Percentiles rank a stretch among this genome's conserved stretches.
Evolutionary conservation across 2,113 vertebrate genomes (phyloP).

Genomic region (Myrmecobius fasciatus): DNA sequence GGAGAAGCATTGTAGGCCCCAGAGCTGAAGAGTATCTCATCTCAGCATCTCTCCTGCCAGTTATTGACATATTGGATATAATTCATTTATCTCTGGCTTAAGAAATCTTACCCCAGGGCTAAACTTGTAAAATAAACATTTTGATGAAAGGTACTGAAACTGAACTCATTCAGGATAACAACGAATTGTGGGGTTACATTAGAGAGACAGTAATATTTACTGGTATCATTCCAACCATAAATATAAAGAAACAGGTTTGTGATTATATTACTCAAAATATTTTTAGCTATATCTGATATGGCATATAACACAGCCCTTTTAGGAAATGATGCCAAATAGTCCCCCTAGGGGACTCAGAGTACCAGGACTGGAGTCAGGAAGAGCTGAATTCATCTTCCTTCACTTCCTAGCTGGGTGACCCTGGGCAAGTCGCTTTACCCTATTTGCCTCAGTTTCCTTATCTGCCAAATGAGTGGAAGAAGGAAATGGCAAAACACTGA

Average conservation of each 20-base stretch:
- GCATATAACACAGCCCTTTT: not conserved
- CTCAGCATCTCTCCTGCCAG: not conserved
- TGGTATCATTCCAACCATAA: slow-evolving; percentile 48
- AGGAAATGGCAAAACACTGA: not conserved
- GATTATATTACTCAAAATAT: not conserved
- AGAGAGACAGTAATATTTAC: slow-evolving; percentile 35
- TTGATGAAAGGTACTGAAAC: slow-evolving; percentile 54
- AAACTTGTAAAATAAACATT: slow-evolving; percentile 58
- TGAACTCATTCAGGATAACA: slow-evolving; percentile 32
- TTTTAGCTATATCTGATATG: not conserved
- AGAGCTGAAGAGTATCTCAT: slow-evolving; percentile 15
- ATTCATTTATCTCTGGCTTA: slow-evolving; percentile 16
- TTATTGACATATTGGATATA: not conserved
- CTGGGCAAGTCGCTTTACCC: too few relatives aligned
- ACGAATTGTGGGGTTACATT: slow-evolving; percentile 52
- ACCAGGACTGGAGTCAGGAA: not conserved
- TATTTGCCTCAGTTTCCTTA: not conserved
- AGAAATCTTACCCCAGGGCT: slow-evolving; percentile 32
- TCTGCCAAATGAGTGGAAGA: not conserved
- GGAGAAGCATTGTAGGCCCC: not conserved
- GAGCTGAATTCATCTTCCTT: not conserved
- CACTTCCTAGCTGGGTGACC: not conserved
- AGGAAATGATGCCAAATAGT: slow-evolving; percentile 32
- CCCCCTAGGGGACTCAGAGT: not conserved
- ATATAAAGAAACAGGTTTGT: not conserved